phyloP scores from a whole-genome alignment of 2,797 vertebrate species.

The Hypotaenidia philippensis region DNA sequence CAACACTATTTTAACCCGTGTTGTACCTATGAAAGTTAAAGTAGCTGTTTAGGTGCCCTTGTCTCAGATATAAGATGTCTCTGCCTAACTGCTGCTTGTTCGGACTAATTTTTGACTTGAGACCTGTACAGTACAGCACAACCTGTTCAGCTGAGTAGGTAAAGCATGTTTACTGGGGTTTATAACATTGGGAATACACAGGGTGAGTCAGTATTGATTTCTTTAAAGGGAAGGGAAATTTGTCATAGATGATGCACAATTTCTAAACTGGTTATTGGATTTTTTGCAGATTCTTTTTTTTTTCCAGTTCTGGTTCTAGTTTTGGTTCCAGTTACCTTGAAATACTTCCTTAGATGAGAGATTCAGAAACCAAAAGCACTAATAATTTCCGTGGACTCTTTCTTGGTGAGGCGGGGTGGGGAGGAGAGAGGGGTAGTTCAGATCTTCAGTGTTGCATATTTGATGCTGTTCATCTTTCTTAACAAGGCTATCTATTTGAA shows the following conservation, averaged over 20 bases:
- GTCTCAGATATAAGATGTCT: neutral
- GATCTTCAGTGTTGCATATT: neutral
- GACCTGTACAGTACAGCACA: neutral
- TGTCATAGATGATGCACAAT: neutral
- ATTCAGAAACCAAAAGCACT: neutral
- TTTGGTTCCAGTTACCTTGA: neutral
- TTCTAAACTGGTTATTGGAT: neutral
- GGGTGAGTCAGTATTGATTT: neutral
- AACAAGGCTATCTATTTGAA: slow-evolving; percentile 47
- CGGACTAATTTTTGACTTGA: neutral
- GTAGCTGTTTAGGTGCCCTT: neutral
- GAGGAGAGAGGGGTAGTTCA: neutral
- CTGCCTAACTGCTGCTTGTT: neutral
- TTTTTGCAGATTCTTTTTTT: neutral
- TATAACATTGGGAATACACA: neutral
- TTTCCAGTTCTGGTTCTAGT: neutral
- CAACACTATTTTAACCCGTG: neutral
- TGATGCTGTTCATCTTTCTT: slow-evolving; percentile 41
- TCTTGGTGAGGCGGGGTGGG: neutral
- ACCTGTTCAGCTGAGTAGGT: neutral
- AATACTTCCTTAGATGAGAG: neutral
- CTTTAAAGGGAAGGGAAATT: neutral
- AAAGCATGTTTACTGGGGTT: neutral
- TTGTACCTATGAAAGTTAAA: neutral
- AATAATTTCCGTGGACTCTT: neutral